Percentiles rank a stretch among this genome's conserved stretches.
Evolutionary conservation across 2,888 invertebrate genomes (phyloP).

Genomic region (Nymphalis urticae): DNA sequence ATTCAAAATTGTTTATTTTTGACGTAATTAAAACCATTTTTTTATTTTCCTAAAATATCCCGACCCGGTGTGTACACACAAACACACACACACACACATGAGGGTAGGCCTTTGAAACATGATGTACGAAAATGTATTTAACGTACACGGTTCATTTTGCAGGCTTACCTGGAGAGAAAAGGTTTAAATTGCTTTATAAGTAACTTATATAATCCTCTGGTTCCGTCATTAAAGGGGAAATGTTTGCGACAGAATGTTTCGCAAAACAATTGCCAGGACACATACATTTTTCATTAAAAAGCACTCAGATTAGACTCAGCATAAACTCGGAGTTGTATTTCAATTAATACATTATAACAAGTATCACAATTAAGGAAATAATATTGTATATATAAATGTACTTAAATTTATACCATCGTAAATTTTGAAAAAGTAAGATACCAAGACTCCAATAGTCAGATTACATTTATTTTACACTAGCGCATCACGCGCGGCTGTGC

Average conservation of each 20-base stretch:
- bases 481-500: too few relatives aligned
- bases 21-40: too few relatives aligned
- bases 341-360: too few relatives aligned
- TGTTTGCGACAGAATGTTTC: constrained; percentile 5
- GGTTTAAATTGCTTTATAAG: constrained; percentile 19
- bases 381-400: too few relatives aligned
- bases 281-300: not conserved
- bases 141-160: constrained; percentile 17
- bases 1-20: too few relatives aligned
- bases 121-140: constrained; percentile 11
- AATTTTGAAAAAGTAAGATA: too few relatives aligned
- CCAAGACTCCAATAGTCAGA: too few relatives aligned
- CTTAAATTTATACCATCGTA: too few relatives aligned
- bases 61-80: too few relatives aligned
- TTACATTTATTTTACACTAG: too few relatives aligned
- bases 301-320: not conserved
- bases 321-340: not conserved
- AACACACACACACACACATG: not conserved
- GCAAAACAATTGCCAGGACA: not conserved
- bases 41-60: too few relatives aligned
- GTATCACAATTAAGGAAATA: too few relatives aligned
- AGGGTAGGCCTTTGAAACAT: not conserved
- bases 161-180: constrained; percentile 14
- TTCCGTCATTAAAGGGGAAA: constrained; percentile 10
- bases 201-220: constrained; percentile 13